Evolutionary conservation across 1,140 invertebrate genomes (phyloP).

Genomic region (Drosophila malerkotliana): DNA sequence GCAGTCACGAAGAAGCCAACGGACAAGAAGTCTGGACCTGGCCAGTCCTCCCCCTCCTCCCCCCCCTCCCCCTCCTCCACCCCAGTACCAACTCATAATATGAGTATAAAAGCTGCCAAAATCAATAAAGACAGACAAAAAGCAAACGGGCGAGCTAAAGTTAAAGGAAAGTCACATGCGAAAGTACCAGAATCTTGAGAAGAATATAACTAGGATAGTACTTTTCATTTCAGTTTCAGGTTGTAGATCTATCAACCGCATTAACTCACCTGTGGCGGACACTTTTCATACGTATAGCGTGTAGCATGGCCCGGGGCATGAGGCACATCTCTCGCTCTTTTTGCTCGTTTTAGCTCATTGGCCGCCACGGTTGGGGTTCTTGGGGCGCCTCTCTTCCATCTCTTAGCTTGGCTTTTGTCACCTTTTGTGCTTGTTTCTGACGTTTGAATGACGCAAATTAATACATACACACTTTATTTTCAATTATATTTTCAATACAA

Average conservation of each 20-base stretch:
- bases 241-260: constrained; percentile 29
- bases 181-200: constrained; percentile 19
- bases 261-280: constrained; percentile 77
- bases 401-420: constrained; percentile 56
- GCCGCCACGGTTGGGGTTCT: constrained; percentile 23
- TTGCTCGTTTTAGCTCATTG: constrained; percentile 46
- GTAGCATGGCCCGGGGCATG: constrained; percentile 22
- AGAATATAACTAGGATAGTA: constrained; percentile 43
- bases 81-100: too few relatives aligned
- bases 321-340: neutral
- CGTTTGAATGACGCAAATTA: constrained; percentile 68
- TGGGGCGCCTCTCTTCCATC: neutral
- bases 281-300: constrained; percentile 63
- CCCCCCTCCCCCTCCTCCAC: too few relatives aligned
- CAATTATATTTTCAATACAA: constrained; percentile 13
- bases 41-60: constrained; percentile 9
- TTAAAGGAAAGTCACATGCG: constrained; percentile 19
- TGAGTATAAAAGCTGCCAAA: constrained; percentile 64
- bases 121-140: constrained; percentile 73
- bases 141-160: constrained; percentile 45
- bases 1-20: constrained; percentile 58
- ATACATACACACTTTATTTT: constrained; percentile 58
- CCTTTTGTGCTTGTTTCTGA: constrained; percentile 61
- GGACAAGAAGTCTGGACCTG: constrained; percentile 49
- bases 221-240: constrained; percentile 9